Evolutionary conservation across 2,113 vertebrate species (phyloP), one percentile per base, ranked within the genome.

Genomic region (Calypte anna): DNA sequence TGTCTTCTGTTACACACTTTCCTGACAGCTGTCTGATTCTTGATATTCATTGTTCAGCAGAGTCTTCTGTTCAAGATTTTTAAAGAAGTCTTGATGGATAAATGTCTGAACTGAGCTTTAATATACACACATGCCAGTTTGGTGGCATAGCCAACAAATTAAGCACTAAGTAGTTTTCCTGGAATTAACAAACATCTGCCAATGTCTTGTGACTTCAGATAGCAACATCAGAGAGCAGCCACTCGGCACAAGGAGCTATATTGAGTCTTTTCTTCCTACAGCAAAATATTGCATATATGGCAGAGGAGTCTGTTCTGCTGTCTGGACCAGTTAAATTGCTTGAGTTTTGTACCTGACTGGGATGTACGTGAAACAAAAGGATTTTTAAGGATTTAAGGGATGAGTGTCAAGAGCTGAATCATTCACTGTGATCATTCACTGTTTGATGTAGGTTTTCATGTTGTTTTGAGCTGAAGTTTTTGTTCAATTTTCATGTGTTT

Each of bases 161-260:
- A 8, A 48, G 21, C 64, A 54, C 12, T 5, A 17, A 50, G 23
- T 44, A 43, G 21, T 28, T 84, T 75, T 82, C 70, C 50, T 78
- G 46, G 28, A 55, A 12, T 9, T 85, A 78, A 25, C 38, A 75
- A 28, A 25, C 28, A 5, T 4, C 51, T 38, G 16, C 30, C 72
- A 2, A 19, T 38, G 15, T 31, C 54, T 72, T 24, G 38, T 2
- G 12, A 33, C 28, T 44, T 59, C 78, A 27, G 38, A 5, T 23
- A 23, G 36, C 58, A 58, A 1, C 9, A 8, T 43, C 21, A 28
- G 40, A 31, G 62, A 27, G 33, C 76, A 88, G 33, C 43, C 9
- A 3, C 58, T 46, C 16, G 46, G 46, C 51, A 7, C 3, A 3
- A 38, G 31, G 48, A 23, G 1, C 70, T 0, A 0, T 13, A 6